Conservation (phyloP, 2,888 invertebrate genomes). For the Resseliella maxima region DNA sequence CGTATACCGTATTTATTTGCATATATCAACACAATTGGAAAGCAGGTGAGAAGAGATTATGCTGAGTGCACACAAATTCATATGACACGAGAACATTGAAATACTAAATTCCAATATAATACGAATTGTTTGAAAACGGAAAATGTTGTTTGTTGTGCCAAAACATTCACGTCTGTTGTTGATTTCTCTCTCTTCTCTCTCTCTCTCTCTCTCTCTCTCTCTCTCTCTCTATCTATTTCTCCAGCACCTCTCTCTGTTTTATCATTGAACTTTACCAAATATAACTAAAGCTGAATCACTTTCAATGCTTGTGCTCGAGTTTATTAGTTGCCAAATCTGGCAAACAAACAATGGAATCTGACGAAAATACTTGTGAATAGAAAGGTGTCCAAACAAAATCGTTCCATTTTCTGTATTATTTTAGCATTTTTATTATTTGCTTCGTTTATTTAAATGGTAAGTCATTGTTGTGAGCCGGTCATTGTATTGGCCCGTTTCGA, state of each 20-base stretch:
- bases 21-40: slow-evolving; percentile 28
- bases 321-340: slow-evolving; percentile 49
- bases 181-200: neutral
- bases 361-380: neutral
- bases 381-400: neutral
- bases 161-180: slow-evolving; percentile 15
- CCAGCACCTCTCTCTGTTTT: neutral
- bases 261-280: neutral
- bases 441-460: neutral
- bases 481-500: neutral
- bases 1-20: slow-evolving; percentile 27
- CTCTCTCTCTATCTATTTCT: too few species aligned
- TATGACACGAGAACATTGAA: neutral
- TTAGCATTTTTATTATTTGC: slow-evolving; percentile 33
- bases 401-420: slow-evolving; percentile 27
- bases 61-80: slow-evolving; percentile 30
- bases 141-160: neutral
- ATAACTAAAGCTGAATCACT: neutral
- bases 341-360: neutral
- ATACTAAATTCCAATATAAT: neutral
- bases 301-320: neutral
- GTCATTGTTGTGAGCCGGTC: neutral
- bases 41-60: slow-evolving; percentile 38
- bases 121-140: neutral
- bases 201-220: neutral